Percentiles rank a stretch among this genome's conserved stretches.
Evolutionary conservation across 2,888 invertebrate species (phyloP).

Genomic region (Ceratothoa steindachneri): DNA sequence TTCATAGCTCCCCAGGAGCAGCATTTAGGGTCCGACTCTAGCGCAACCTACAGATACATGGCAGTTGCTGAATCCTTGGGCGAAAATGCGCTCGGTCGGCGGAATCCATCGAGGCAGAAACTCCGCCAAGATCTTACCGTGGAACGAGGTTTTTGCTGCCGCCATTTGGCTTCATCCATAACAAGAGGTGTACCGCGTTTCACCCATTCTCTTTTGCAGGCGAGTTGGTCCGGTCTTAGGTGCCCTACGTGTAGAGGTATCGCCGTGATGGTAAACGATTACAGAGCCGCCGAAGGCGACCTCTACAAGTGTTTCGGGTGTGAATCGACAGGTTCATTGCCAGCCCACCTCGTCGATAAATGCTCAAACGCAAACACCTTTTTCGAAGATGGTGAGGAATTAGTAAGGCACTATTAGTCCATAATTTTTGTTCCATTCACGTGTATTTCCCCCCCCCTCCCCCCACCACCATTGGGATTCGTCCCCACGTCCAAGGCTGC

Average conservation of each 20-base stretch:
- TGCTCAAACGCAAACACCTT: neutral
- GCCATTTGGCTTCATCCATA: neutral
- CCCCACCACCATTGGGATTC: too few species aligned
- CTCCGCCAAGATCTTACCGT: neutral
- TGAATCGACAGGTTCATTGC: neutral
- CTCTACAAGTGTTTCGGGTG: neutral
- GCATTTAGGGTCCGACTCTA: neutral
- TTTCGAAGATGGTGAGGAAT: neutral
- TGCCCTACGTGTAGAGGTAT: slow-evolving; percentile 51
- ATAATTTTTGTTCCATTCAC: too few species aligned
- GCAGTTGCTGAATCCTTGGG: too few species aligned
- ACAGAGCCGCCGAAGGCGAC: slow-evolving; percentile 44
- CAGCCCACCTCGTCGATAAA: neutral
- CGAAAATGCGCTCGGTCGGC: too few species aligned
- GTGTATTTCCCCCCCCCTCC: too few species aligned
- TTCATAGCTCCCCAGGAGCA: neutral
- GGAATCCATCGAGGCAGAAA: neutral
- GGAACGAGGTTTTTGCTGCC: neutral
- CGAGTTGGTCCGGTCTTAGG: slow-evolving; percentile 49
- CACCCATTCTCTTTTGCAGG: slow-evolving; percentile 48
- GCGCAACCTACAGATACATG: too few species aligned
- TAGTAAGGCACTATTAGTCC: too few species aligned
- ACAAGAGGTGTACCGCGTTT: neutral
- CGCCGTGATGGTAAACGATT: slow-evolving; percentile 32
- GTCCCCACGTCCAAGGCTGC: too few species aligned